Evolutionary conservation across 2,797 vertebrate species (phyloP).

Genomic region (Tauraco hartlaubi): DNA sequence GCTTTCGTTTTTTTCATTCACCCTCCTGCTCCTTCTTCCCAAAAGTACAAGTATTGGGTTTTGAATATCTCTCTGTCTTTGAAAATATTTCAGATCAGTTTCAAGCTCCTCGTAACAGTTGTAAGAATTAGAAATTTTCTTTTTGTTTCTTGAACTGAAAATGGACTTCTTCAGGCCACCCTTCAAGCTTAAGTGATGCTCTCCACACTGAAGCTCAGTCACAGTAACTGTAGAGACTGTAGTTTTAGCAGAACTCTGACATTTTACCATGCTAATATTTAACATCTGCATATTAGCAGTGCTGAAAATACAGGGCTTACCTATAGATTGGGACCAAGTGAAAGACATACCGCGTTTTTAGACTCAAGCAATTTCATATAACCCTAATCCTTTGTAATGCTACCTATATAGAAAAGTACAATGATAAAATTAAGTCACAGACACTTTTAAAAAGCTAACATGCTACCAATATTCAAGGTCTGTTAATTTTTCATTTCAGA

Average conservation of each 20-base stretch:
- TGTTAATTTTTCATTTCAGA: conserved; percentile 13
- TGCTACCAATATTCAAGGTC: neutral
- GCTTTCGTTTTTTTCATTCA: conserved; percentile 52
- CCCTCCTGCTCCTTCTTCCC: conserved; percentile 57
- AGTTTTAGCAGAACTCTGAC: neutral
- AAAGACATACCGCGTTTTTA: neutral
- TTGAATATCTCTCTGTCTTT: conserved; percentile 17
- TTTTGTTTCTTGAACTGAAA: neutral
- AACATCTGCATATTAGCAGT: neutral
- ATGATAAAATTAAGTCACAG: neutral
- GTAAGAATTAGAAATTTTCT: neutral
- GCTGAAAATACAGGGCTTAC: neutral
- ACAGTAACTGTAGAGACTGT: neutral
- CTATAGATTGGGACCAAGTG: neutral
- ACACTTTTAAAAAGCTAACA: neutral
- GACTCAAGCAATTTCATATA: neutral
- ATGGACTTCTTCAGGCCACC: neutral
- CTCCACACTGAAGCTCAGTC: neutral
- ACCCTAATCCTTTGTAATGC: neutral
- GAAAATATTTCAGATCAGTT: conserved; percentile 37
- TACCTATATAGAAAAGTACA: neutral
- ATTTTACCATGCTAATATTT: neutral
- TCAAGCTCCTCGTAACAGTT: neutral
- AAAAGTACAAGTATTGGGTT: conserved; percentile 40
- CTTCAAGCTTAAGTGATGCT: neutral